phyloP scores from a whole-genome alignment of 2,797 vertebrate species.

The Coregonus sp. region DNA sequence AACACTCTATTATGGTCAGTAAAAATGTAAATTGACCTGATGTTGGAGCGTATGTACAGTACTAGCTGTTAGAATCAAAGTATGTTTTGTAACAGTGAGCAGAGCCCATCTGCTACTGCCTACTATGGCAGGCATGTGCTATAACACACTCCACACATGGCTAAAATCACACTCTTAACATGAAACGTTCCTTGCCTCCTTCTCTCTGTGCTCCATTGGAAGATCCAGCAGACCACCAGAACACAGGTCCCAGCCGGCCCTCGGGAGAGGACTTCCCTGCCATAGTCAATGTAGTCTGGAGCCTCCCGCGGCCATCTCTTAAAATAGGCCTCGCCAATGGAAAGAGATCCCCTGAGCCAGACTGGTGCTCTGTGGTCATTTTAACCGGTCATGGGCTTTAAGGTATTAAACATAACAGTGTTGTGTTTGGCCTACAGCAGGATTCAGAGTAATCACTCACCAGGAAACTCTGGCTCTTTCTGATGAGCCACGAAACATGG shows the following conservation, averaged over 20 bases:
- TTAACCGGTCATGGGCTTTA: slow-evolving; percentile 47
- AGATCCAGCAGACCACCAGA: not conserved
- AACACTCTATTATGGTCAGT: not conserved
- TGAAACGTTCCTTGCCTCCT: not conserved
- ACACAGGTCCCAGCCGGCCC: not conserved
- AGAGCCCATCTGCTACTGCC: not conserved
- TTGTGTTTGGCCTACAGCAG: slow-evolving; percentile 46
- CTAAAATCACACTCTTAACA: not conserved
- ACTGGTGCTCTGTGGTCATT: slow-evolving; percentile 34
- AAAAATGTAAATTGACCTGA: not conserved
- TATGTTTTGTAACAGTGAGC: not conserved
- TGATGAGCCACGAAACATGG: slow-evolving; percentile 16
- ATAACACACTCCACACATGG: not conserved
- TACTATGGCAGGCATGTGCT: not conserved
- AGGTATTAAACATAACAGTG: slow-evolving; percentile 52
- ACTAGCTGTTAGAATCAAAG: too few relatives aligned
- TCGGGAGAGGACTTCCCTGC: not conserved
- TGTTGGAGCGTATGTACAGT: not conserved
- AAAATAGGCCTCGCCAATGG: slow-evolving; percentile 18
- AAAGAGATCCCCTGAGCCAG: slow-evolving; percentile 41
- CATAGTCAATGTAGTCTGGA: not conserved
- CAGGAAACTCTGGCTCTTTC: slow-evolving; percentile 38
- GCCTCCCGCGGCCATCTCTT: not conserved
- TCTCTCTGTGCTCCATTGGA: not conserved
- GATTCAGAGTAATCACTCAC: slow-evolving; percentile 36